Evolutionary conservation across 2,888 invertebrate genomes (phyloP).

Genomic region (Stenodera caucasica): DNA sequence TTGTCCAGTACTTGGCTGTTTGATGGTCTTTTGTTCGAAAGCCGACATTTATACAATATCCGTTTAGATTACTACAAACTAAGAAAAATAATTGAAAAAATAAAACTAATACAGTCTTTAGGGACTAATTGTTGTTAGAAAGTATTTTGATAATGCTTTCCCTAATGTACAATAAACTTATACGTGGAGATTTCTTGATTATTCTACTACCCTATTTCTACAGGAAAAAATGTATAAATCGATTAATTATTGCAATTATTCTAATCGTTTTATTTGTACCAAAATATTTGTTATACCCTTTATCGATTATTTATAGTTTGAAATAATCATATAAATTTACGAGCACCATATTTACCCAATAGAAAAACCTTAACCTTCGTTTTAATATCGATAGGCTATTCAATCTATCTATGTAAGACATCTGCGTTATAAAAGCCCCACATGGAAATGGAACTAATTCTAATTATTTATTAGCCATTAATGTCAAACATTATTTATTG

Average conservation of each 20-base stretch:
- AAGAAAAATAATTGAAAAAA: not conserved
- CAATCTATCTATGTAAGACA: conserved; percentile 44
- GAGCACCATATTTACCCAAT: conserved; percentile 29
- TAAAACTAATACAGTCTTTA: not conserved
- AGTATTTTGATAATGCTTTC: too few relatives aligned
- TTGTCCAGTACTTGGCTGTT: not conserved
- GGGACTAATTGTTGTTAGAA: not conserved
- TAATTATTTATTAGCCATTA: conserved; percentile 40
- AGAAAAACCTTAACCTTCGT: conserved; percentile 39
- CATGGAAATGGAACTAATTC: conserved; percentile 46
- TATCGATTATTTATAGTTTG: conserved; percentile 35
- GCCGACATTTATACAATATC: conserved; percentile 4
- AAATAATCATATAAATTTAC: conserved; percentile 40
- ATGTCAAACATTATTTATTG: conserved; percentile 39
- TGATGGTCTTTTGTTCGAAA: conserved; percentile 3
- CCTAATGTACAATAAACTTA: too few relatives aligned
- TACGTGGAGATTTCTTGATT: too few relatives aligned
- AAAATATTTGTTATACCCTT: conserved; percentile 9
- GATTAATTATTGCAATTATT: too few relatives aligned
- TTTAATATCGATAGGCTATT: conserved; percentile 38
- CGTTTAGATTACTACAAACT: not conserved
- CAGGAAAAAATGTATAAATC: too few relatives aligned
- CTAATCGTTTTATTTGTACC: not conserved
- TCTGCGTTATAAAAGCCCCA: conserved; percentile 42
- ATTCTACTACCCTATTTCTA: too few relatives aligned